Evolutionary conservation across 2,888 invertebrate genomes (phyloP).

Genomic region (Eupithecia vulgata): DNA sequence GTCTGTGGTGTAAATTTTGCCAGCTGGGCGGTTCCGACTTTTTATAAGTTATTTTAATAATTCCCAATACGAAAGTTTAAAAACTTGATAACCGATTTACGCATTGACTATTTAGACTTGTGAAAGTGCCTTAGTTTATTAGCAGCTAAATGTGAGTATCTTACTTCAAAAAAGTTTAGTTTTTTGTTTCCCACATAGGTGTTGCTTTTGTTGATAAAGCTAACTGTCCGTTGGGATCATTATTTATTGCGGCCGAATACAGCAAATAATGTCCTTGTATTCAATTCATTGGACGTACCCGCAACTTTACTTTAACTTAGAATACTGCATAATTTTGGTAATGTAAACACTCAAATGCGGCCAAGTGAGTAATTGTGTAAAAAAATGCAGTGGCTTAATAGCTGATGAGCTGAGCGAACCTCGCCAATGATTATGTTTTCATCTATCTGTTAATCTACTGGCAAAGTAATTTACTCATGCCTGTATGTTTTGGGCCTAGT

Average conservation of each 20-base stretch:
- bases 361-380: background rate
- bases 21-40: slow-evolving; percentile 78
- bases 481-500: background rate
- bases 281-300: slow-evolving; percentile 2
- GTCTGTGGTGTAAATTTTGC: slow-evolving; percentile 63
- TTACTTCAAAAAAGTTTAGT: slow-evolving; percentile 13
- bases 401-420: background rate
- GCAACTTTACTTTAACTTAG: background rate
- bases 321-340: background rate
- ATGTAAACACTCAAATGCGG: background rate
- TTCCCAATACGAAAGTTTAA: slow-evolving; percentile 6
- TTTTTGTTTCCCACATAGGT: background rate
- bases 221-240: slow-evolving; percentile 59
- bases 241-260: slow-evolving; percentile 30
- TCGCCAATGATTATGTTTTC: background rate
- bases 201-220: slow-evolving; percentile 29
- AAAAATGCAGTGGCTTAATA: background rate
- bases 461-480: background rate
- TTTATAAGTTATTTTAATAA: slow-evolving; percentile 45
- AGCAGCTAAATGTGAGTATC: slow-evolving; percentile 37
- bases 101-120: background rate
- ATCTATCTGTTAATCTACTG: background rate
- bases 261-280: slow-evolving; percentile 16
- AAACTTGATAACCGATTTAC: background rate
- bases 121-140: slow-evolving; percentile 17